These are phyloP conservation scores for Linyphia triangularis DNA, from an alignment of 2,888 invertebrate species.

Conservation along the genomic window DNA sequence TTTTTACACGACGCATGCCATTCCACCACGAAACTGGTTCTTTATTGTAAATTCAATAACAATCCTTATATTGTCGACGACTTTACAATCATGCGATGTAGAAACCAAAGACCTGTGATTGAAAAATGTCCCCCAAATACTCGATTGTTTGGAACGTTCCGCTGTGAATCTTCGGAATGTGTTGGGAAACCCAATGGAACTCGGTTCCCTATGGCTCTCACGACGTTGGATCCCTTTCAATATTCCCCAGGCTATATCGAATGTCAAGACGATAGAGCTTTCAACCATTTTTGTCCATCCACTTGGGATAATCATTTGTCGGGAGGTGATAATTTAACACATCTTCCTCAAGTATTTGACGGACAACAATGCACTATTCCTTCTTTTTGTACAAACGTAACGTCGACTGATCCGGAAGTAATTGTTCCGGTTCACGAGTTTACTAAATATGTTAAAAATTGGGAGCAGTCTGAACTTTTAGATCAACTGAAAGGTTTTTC, in stretches of 20 bases:
- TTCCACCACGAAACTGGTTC: too few species aligned
- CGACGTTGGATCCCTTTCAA: neutral
- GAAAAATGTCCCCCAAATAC: neutral
- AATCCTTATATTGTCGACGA: neutral
- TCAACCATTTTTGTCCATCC: neutral
- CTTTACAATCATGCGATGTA: neutral
- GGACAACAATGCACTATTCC: neutral
- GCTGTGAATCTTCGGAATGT: neutral
- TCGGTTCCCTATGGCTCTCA: neutral
- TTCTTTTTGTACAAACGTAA: slow-evolving; percentile 9
- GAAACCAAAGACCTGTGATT: too few species aligned
- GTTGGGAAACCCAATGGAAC: neutral
- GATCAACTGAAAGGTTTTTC: neutral
- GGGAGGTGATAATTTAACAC: neutral
- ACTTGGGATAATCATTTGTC: neutral
- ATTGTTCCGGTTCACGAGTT: neutral
- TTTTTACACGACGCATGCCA: neutral
- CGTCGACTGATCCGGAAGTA: neutral
- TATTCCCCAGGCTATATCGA: slow-evolving; percentile 1
- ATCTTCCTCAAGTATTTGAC: slow-evolving; percentile 11
- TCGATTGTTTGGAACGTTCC: neutral
- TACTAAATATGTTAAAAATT: slow-evolving; percentile 1
- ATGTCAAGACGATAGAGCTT: neutral
- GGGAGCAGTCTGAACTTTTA: neutral
- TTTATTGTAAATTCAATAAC: neutral